These are phyloP conservation scores for Ictalurus furcatus DNA, from an alignment of 2,113 vertebrate genomes.

Conservation along the genomic window DNA sequence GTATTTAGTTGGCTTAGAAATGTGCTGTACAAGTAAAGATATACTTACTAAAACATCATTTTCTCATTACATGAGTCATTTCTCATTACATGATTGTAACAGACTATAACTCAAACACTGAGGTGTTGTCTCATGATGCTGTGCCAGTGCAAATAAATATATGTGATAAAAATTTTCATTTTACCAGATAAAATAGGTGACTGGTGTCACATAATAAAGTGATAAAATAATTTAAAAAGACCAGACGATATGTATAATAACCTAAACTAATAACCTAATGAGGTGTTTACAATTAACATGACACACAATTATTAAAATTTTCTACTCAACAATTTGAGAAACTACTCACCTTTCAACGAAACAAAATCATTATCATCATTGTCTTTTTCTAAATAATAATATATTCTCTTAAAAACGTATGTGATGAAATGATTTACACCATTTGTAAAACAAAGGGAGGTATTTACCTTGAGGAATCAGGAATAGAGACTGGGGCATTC, in stretches of 20 bases:
- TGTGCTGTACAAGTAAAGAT: no score
- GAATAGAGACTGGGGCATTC: slow-evolving; percentile 46
- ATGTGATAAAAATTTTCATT: no score
- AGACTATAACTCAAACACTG: not conserved
- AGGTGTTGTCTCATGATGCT: not conserved
- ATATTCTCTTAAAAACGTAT: not conserved
- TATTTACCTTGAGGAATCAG: slow-evolving; percentile 69
- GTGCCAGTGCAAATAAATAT: not conserved
- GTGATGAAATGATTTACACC: not conserved
- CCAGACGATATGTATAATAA: not conserved
- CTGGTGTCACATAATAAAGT: not conserved
- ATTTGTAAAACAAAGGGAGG: slow-evolving; percentile 50
- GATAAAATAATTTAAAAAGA: no score
- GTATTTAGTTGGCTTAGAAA: no score
- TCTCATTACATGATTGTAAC: not conserved
- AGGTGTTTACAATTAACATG: not conserved
- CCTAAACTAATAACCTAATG: not conserved
- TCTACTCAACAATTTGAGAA: not conserved
- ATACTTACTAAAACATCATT: not conserved
- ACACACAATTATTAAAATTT: not conserved
- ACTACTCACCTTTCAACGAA: not conserved
- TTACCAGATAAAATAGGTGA: not conserved
- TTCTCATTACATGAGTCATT: not conserved
- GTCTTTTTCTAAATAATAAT: not conserved
- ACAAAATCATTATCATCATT: not conserved